Evolutionary conservation across 2,113 vertebrate species (phyloP), one percentile per base, ranked within the genome.

Genomic region (Epinephelus lanceolatus): DNA sequence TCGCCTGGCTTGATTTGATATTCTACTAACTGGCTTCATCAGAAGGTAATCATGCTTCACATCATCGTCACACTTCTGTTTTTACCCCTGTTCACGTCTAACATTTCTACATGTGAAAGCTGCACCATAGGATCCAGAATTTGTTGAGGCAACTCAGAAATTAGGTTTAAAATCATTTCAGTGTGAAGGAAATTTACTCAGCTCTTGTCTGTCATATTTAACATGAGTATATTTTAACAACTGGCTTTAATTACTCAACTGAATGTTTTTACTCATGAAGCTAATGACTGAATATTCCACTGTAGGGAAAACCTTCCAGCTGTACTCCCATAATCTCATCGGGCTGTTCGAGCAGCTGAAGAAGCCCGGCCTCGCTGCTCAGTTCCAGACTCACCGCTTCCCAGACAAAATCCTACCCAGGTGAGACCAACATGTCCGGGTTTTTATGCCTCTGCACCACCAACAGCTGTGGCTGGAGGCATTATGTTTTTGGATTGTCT

Each of bases 291-390:
- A 8, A 73, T 71, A 0, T 65, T 68, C 37, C 92, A 78, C 95
- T 93, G 0, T 84, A 99, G 98, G 98, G 80, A 99, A 97, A 96
- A 97, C 97, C 15, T 98, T 99, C 94, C 98, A 99, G 86, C 96
- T 99, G 69, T 99, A 99, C 90, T 99, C 98, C 82, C 98, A 99
- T 88, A 99, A 99, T 89, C 96, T 99, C 84, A 98, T 98, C 81
- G 98, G 98, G 51, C 96, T 98, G 91, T 99, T 99, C 86, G 98
- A 99, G 94, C 98, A 99, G 96, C 97, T 98, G 88, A 98, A 95
- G 94, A 99, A 99, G 78, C 97, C 98, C 17, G 98, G 98, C 86
- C 94, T 99, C 76, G 98, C 97, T 8, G 96, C 97, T 88, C 98
- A 99, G 74, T 98, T 99, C 73, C 98, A 99, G 88, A 99, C 98